Evolutionary conservation across 2,888 invertebrate species (phyloP).

Genomic region (Caenorhabditis angaria): DNA sequence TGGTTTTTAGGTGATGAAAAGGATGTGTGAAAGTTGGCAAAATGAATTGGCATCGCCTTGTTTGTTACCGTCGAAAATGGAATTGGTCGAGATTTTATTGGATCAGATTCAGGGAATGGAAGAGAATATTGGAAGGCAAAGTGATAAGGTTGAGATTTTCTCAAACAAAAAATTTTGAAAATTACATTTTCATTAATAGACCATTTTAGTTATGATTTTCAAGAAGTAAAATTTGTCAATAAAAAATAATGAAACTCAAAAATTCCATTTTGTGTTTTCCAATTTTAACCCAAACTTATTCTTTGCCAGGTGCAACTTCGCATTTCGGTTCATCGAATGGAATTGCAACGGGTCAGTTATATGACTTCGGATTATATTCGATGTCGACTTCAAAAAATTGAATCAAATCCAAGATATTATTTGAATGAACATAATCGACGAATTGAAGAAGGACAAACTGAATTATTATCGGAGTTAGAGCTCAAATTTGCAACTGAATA

Average conservation of each 20-base stretch:
- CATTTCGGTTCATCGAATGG: constrained; percentile 56
- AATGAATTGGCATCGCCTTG: constrained; percentile 56
- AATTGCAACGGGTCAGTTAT: constrained; percentile 58
- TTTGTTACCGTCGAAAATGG: constrained; percentile 57
- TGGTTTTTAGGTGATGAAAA: constrained; percentile 14
- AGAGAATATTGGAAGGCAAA: constrained; percentile 34
- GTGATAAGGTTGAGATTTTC: constrained; percentile 24
- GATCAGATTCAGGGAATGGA: constrained; percentile 59
- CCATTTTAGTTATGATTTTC: too few species aligned
- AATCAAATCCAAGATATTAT: constrained; percentile 47
- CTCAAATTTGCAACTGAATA: constrained; percentile 47
- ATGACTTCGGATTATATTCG: constrained; percentile 61
- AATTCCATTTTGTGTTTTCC: background rate
- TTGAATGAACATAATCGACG: constrained; percentile 51
- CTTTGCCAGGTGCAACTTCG: constrained; percentile 30
- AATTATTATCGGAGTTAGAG: constrained; percentile 49
- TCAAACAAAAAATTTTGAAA: background rate
- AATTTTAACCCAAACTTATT: background rate
- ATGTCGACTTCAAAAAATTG: constrained; percentile 58
- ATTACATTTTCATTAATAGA: too few species aligned
- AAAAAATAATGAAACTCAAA: background rate
- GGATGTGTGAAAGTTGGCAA: constrained; percentile 53
- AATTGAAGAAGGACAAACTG: constrained; percentile 12
- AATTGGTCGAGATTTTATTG: constrained; percentile 55
- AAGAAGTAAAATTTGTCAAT: too few species aligned